Evolutionary conservation across 2,888 invertebrate species (phyloP), one percentile per base, ranked within the genome.

Genomic region (Tanypteryx hageni): DNA sequence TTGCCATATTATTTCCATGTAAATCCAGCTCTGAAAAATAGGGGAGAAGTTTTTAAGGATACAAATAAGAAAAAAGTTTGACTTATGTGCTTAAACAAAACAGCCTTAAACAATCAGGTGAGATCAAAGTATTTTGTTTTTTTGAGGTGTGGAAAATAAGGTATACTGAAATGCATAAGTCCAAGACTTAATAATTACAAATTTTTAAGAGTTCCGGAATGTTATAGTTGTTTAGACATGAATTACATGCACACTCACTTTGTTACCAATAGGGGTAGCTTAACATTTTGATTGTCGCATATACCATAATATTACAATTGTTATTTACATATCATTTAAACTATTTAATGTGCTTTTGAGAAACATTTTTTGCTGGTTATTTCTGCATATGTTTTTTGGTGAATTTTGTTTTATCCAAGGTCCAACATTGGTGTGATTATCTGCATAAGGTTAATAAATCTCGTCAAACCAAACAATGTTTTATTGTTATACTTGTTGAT

Each of bases 1-100:
- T 89, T 89, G 64, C 64, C 22, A 86, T 68, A 64, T 89, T 89
- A 64, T 89, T 89, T 64, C 89, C 89, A 64, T 89, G 64, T 89
- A 64, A 44, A 89, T 44, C 86, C 89, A 89, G 89, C 89, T 89
- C 89, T 68, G 89, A 76, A 18, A 89, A 89, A 89, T 89, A 89
- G 89, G 89, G 89, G 89, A 89, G 89, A 89, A 89, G 89, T 89
- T 61, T 89, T 89, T 89, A 89, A 89, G 89, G 89, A 89, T 89
- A 44, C 64, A 64, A 89, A 89, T 89, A 64, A 64, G 61, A 64
- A 68, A n/a, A 89, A 86, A 64, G 44, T 64, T 89, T 61, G 64
- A 31, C 64, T 64, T n/a, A 31, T 89, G 89, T 89, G 89, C 44
- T 89, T 89, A 89, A 89, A 89, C 44, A 44, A 64, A 61, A 44